Base-by-base conservation (phyloP, 1,140 invertebrate species). In the Diploscapter pachys region DNA sequence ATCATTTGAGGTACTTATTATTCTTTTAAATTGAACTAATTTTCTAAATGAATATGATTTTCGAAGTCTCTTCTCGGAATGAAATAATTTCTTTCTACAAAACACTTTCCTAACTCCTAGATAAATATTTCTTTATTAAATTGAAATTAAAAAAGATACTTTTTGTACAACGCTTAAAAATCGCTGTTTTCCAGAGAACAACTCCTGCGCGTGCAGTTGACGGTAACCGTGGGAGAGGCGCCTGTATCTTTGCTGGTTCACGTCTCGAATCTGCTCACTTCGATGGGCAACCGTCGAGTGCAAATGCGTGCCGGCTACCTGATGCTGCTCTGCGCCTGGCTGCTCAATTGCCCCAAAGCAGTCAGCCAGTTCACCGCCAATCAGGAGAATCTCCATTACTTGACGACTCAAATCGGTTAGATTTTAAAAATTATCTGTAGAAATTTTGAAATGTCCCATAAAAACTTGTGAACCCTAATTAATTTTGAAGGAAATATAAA, bases 261-360 rank as follows among this genome's bases (percentile, higher is more conserved):
- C 68, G 62, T 85, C 8, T 61, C 76, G 9, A 55, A 73, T 9
- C 64, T 70, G 5, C 59, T 79, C 48, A 56, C 80, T 52, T 57
- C 63, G 64, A 73, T 53, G n/a, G 85, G 90, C 87, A 87, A 91
- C 52, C 91, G 90, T 52, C 93, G 93, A 81, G 85, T 93, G 4
- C 94, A 97, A 86, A 91, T 93, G 31, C 92, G 95, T 88, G 89
- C 98, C 75, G 95, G 93, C 2, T 89, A 98, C 13, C 88, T 99
- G 48, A 96, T 96, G 90, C 88, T 99, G 67, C 87, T 98, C 55
- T 91, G 91, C 56, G 91, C 90, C 63, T 99, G 96, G 96, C 88
- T 93, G 79, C 89, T 91, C 2, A 90, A 94, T 81, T 96, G 94
- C 86, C 89, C 92, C 3, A 82, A 89, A 0, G 93, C 93, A 0